phyloP scores from a whole-genome alignment of 2,888 invertebrate genomes.

The Phymatocera aterrima region DNA sequence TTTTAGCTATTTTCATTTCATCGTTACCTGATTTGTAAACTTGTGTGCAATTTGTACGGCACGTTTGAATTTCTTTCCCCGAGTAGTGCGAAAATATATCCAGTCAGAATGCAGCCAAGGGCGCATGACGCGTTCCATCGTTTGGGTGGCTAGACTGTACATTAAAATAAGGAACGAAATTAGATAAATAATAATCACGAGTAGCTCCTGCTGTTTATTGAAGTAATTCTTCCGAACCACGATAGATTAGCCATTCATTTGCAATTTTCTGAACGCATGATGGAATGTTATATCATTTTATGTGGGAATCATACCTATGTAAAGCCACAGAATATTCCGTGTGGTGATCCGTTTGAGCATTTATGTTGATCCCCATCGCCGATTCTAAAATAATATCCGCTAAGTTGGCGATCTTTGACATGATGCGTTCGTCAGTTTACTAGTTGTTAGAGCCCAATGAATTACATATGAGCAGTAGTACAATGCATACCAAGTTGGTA shows the following conservation, averaged over 20 bases:
- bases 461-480: no score
- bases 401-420: no score
- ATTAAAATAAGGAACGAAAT: no score
- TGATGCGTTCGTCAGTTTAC: no score
- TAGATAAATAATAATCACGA: background rate
- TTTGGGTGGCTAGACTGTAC: slow-evolving; percentile 43
- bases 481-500: background rate
- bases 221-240: no score
- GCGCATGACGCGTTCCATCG: slow-evolving; percentile 50
- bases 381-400: slow-evolving; percentile 76
- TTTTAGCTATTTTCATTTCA: background rate
- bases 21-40: slow-evolving; percentile 55
- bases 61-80: slow-evolving; percentile 56
- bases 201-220: no score
- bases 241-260: no score
- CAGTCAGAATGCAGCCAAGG: slow-evolving; percentile 59
- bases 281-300: background rate
- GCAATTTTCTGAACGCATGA: no score
- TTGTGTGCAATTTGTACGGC: slow-evolving; percentile 53
- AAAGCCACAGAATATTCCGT: slow-evolving; percentile 76
- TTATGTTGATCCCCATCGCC: slow-evolving; percentile 80
- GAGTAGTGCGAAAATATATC: slow-evolving; percentile 53
- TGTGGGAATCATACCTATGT: slow-evolving; percentile 70
- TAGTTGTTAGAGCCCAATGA: no score
- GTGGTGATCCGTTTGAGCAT: slow-evolving; percentile 74